Conservation (phyloP, 2,113 vertebrate species). For the Gallinago undulata region DNA sequence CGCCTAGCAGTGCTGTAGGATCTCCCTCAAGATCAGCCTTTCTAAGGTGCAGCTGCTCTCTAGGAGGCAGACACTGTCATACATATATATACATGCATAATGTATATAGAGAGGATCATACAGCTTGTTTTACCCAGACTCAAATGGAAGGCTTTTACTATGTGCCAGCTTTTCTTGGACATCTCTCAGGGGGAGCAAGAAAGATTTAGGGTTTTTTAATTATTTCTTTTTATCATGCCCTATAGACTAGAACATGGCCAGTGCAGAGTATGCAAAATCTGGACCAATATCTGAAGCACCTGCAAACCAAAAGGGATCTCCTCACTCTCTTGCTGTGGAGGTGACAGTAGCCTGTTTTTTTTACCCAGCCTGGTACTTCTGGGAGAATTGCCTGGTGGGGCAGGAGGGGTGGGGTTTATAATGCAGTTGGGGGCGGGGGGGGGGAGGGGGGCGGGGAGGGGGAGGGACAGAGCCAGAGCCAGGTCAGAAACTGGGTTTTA, state of each 20-base stretch:
- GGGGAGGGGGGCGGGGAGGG: not conserved
- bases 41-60: conserved; percentile 32
- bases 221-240: not conserved
- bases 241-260: conserved; percentile 19
- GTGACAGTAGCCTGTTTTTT: not conserved
- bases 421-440: not conserved
- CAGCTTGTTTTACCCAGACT: conserved; percentile 43
- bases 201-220: not conserved
- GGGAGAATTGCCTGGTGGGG: not conserved
- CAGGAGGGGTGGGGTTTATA: not conserved
- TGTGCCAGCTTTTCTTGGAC: conserved; percentile 28
- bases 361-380: not conserved
- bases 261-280: not conserved
- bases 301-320: conserved; percentile 8
- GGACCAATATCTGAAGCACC: conserved; percentile 25
- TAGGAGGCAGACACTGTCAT: not conserved
- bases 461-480: not conserved
- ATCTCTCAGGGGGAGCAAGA: conserved; percentile 53
- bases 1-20: not conserved
- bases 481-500: conserved; percentile 2
- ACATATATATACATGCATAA: not conserved
- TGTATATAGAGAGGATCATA: not conserved
- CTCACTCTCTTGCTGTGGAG: not conserved
- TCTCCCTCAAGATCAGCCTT: conserved; percentile 25
- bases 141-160: conserved; percentile 12